These are phyloP conservation scores for Philopedon plagiatum DNA, from an alignment of 2,888 invertebrate species.

Conservation along the genomic window DNA sequence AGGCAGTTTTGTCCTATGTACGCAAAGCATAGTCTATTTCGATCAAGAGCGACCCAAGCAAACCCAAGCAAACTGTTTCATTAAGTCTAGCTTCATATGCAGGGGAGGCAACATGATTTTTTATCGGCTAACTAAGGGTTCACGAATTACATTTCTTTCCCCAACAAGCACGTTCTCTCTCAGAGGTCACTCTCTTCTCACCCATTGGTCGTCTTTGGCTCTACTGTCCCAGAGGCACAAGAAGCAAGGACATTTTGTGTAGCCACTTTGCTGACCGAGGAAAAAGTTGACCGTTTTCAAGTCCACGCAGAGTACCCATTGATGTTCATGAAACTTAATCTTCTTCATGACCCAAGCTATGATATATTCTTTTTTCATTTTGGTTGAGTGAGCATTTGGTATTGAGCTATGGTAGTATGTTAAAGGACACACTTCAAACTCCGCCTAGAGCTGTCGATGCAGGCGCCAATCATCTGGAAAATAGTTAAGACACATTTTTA, in stretches of 20 bases:
- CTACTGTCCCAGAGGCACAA: conserved; percentile 57
- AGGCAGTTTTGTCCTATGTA: too few species aligned
- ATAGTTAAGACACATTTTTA: conserved; percentile 42
- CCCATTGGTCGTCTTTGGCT: conserved; percentile 51
- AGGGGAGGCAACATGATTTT: too few species aligned
- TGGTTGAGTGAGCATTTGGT: conserved; percentile 44
- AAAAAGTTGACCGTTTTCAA: conserved; percentile 49
- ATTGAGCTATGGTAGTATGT: conserved; percentile 10
- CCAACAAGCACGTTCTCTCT: conserved; percentile 4
- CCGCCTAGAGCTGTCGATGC: too few species aligned
- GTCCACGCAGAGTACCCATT: conserved; percentile 25
- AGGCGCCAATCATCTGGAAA: conserved; percentile 51
- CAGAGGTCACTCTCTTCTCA: neutral
- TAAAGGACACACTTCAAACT: conserved; percentile 23
- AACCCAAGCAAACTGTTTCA: neutral
- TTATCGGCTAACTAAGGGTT: neutral
- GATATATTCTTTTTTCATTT: conserved; percentile 46
- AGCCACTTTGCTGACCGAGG: conserved; percentile 53
- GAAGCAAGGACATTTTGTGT: conserved; percentile 55
- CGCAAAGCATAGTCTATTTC: too few species aligned
- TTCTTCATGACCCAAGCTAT: conserved; percentile 30
- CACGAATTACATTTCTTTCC: neutral
- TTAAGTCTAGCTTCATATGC: too few species aligned
- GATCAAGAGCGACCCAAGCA: too few species aligned
- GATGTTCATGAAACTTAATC: conserved; percentile 36